Conservation (phyloP, 2,888 invertebrate genomes). For the Pterostichus madidus region DNA sequence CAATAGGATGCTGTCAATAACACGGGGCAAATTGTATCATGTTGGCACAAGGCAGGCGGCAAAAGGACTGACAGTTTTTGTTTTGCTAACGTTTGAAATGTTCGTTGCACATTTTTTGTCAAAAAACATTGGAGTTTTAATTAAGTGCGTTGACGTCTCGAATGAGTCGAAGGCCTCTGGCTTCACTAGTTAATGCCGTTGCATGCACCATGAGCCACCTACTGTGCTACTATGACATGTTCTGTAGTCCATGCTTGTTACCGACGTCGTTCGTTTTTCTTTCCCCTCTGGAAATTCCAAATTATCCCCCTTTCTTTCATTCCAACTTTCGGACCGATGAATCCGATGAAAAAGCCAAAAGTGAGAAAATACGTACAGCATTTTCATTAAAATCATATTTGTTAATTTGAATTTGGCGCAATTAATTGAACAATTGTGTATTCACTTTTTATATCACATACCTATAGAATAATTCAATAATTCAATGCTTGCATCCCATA, state of each 20-base stretch:
- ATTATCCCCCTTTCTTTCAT: not conserved
- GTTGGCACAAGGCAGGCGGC: conserved; percentile 16
- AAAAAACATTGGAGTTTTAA: conserved; percentile 37
- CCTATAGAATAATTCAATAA: no score
- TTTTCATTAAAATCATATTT: no score
- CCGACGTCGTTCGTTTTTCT: not conserved
- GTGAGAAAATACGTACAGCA: not conserved
- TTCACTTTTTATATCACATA: no score
- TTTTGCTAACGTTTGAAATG: conserved; percentile 24
- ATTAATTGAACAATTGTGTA: no score
- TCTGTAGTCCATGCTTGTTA: not conserved
- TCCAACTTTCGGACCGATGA: conserved; percentile 6
- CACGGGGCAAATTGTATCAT: conserved; percentile 54
- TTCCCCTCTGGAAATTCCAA: not conserved
- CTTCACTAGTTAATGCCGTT: not conserved
- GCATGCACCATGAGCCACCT: conserved; percentile 1
- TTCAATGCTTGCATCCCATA: no score
- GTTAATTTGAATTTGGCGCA: no score
- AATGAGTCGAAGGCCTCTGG: not conserved
- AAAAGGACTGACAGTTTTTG: conserved; percentile 52
- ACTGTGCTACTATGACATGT: not conserved
- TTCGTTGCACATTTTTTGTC: conserved; percentile 28
- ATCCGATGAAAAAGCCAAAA: not conserved
- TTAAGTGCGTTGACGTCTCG: conserved; percentile 27
- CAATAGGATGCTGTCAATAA: conserved; percentile 61